Conservation (phyloP, 64 coral and sea anemone genomes). For the Pocillopora damicornis region DNA sequence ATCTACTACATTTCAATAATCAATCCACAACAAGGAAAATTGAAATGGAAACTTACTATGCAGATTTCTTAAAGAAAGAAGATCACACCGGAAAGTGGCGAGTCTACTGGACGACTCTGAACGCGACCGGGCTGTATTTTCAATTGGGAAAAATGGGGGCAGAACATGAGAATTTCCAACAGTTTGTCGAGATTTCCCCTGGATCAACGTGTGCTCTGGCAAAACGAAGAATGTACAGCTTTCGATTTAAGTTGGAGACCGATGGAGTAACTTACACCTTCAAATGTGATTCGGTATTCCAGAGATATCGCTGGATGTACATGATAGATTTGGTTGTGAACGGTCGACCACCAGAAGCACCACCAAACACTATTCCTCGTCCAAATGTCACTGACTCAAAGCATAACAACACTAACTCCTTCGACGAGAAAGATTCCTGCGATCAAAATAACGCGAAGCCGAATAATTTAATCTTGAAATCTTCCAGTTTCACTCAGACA, state of each 20-base stretch:
- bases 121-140: slow-evolving; percentile 18
- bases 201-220: slow-evolving; percentile 23
- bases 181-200: slow-evolving; percentile 25
- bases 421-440: neutral
- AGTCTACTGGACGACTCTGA: slow-evolving; percentile 2
- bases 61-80: slow-evolving; percentile 46
- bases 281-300: slow-evolving; percentile 20
- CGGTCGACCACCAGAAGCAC: slow-evolving; percentile 15
- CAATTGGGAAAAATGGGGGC: neutral
- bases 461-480: neutral
- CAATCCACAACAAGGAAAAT: neutral
- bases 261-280: slow-evolving; percentile 4
- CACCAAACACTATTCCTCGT: slow-evolving; percentile 18
- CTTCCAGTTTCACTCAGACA: slow-evolving; percentile 1
- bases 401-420: neutral
- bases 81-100: slow-evolving; percentile 25
- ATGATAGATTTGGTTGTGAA: slow-evolving; percentile 31
- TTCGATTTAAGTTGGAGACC: slow-evolving; percentile 17
- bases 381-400: neutral
- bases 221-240: slow-evolving; percentile 43
- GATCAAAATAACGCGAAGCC: neutral
- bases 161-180: slow-evolving; percentile 17
- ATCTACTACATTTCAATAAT: neutral
- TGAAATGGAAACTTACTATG: slow-evolving; percentile 11
- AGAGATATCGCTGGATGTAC: slow-evolving; percentile 35